These are phyloP conservation scores for Catocala sponsa DNA, from an alignment of 2,888 invertebrate genomes.

Conservation along the genomic window DNA sequence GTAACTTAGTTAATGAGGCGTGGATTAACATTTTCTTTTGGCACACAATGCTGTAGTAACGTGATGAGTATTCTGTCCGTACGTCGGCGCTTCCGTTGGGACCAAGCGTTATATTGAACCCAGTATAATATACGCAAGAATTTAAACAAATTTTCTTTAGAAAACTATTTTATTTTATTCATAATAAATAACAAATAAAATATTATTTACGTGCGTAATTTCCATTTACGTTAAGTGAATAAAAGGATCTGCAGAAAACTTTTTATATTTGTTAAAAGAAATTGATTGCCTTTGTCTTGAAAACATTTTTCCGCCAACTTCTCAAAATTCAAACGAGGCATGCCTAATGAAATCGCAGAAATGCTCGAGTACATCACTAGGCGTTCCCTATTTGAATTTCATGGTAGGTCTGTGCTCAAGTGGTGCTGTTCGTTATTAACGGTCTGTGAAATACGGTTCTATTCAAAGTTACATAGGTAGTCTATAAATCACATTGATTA, in stretches of 20 bases:
- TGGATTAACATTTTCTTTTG: conserved; percentile 86
- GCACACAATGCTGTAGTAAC: conserved; percentile 74
- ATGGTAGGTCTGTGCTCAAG: conserved; percentile 41
- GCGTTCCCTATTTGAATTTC: conserved; percentile 38
- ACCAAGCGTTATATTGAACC: conserved; percentile 62
- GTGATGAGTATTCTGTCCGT: conserved; percentile 75
- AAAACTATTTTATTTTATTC: background rate
- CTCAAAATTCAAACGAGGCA: conserved; percentile 30
- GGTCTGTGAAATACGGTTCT: conserved; percentile 38
- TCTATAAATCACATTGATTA: conserved; percentile 49
- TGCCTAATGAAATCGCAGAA: conserved; percentile 38
- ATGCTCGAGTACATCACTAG: conserved; percentile 35
- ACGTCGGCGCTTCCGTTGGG: conserved; percentile 73
- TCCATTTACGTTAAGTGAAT: no score
- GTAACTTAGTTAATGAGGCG: conserved; percentile 77
- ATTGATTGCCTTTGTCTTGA: conserved; percentile 28
- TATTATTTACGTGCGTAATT: no score
- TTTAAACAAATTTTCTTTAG: background rate
- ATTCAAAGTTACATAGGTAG: conserved; percentile 38
- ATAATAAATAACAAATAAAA: no score
- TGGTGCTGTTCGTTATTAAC: conserved; percentile 36
- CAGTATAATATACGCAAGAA: conserved; percentile 23
- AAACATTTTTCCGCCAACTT: conserved; percentile 21
- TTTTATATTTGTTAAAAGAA: conserved; percentile 14
- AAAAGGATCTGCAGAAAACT: conserved; percentile 2